phyloP scores from a whole-genome alignment of 2,888 invertebrate species.

The Trimorus sp. region DNA sequence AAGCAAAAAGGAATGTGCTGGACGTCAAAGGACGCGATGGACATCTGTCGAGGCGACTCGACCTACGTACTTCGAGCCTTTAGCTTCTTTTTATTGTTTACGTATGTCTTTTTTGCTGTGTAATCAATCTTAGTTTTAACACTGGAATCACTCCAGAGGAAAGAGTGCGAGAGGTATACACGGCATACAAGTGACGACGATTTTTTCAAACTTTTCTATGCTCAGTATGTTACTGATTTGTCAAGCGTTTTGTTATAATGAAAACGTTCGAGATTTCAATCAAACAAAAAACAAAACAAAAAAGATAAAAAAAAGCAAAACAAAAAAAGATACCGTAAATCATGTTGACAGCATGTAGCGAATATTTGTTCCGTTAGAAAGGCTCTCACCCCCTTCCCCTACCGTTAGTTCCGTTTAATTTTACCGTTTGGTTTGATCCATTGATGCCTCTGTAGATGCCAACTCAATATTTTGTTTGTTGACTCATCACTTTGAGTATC shows the following conservation, averaged over 20 bases:
- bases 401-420: too few species aligned
- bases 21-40: constrained; percentile 67
- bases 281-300: neutral
- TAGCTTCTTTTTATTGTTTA: constrained; percentile 66
- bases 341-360: too few species aligned
- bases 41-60: constrained; percentile 63
- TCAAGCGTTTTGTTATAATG: constrained; percentile 22
- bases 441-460: too few species aligned
- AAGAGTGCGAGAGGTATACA: constrained; percentile 34
- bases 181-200: constrained; percentile 18
- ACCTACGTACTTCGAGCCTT: constrained; percentile 60
- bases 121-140: constrained; percentile 39
- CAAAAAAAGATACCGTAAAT: too few species aligned
- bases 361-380: too few species aligned
- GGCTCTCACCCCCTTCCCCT: too few species aligned
- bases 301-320: neutral
- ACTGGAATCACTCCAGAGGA: constrained; percentile 22
- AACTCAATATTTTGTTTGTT: too few species aligned
- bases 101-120: constrained; percentile 56
- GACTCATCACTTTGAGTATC: too few species aligned
- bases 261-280: too few species aligned
- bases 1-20: constrained; percentile 65
- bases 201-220: constrained; percentile 36
- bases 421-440: too few species aligned
- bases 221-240: constrained; percentile 16